A percentile compares a stretch with the other conserved stretches of the same genome.
These are phyloP conservation scores for Macrocentrus cingulum DNA, from an alignment of 1,140 invertebrate genomes.

Conservation along the genomic window DNA sequence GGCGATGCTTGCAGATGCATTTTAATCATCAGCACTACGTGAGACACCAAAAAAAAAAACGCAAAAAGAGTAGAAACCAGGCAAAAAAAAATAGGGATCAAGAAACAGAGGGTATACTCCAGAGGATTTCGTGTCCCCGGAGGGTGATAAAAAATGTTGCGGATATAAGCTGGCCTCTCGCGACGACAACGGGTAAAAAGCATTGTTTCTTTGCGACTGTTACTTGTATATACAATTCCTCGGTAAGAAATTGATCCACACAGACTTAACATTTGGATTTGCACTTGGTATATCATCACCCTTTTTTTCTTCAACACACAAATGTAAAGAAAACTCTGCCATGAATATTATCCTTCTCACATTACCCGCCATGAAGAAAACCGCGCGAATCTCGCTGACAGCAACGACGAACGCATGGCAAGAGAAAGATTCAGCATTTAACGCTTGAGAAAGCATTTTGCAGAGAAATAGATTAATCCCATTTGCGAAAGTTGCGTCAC, in stretches of 20 bases:
- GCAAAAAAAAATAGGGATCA: not conserved
- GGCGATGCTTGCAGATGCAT: too few relatives aligned
- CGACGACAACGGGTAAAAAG: too few relatives aligned
- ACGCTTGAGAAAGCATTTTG: not conserved
- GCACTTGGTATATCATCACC: too few relatives aligned
- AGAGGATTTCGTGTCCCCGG: not conserved
- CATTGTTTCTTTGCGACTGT: too few relatives aligned
- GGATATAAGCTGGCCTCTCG: not conserved
- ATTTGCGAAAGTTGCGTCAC: not conserved
- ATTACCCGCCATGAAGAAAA: too few relatives aligned
- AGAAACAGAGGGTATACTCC: not conserved
- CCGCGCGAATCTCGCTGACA: too few relatives aligned
- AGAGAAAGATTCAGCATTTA: not conserved
- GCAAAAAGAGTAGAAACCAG: not conserved
- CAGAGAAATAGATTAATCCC: not conserved
- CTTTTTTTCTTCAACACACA: not conserved
- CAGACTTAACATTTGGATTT: too few relatives aligned
- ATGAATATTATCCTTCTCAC: too few relatives aligned
- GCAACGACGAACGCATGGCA: not conserved
- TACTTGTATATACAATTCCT: too few relatives aligned
- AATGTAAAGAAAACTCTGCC: not conserved
- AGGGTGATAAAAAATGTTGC: constrained; percentile 2
- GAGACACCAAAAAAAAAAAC: not conserved
- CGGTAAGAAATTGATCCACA: too few relatives aligned
- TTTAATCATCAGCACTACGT: not conserved